Evolutionary conservation across 2,888 invertebrate genomes (phyloP).

Genomic region (Melanophora roralis): DNA sequence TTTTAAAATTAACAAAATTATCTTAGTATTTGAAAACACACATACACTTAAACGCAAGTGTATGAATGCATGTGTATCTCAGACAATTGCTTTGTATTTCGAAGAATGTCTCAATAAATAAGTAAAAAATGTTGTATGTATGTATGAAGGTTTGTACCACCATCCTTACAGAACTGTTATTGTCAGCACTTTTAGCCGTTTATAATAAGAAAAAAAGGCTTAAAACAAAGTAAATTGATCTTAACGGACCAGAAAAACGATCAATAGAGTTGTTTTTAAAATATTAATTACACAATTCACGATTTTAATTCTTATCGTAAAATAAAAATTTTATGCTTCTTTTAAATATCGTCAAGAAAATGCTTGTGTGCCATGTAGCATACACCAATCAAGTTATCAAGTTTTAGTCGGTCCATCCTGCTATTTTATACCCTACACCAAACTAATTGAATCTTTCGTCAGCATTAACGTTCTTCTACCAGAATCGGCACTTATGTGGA

Average conservation of each 20-base stretch:
- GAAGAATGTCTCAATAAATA: constrained; percentile 35
- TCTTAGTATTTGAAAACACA: not conserved
- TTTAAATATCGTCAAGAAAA: not conserved
- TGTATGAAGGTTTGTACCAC: too few relatives aligned
- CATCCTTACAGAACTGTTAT: constrained; percentile 15
- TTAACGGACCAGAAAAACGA: not conserved
- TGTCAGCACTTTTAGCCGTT: constrained; percentile 23
- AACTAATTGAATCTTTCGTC: too few relatives aligned
- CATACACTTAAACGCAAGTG: not conserved
- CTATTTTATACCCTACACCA: too few relatives aligned
- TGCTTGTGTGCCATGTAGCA: not conserved
- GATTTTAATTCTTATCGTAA: not conserved
- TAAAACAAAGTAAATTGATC: not conserved
- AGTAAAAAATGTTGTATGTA: too few relatives aligned
- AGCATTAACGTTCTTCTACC: too few relatives aligned
- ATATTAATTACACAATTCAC: constrained; percentile 17
- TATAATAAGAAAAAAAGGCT: constrained; percentile 9
- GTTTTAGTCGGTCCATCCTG: too few relatives aligned
- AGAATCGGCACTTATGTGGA: too few relatives aligned
- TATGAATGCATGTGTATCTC: constrained; percentile 12
- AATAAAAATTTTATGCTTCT: not conserved
- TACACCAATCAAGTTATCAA: too few relatives aligned
- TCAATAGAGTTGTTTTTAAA: constrained; percentile 14
- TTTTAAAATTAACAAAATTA: constrained; percentile 3
- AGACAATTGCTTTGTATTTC: constrained; percentile 10